Percentiles rank a stretch among this genome's conserved stretches.
phyloP scores from a whole-genome alignment of 2,888 invertebrate genomes.

The Doris montereyensis region DNA sequence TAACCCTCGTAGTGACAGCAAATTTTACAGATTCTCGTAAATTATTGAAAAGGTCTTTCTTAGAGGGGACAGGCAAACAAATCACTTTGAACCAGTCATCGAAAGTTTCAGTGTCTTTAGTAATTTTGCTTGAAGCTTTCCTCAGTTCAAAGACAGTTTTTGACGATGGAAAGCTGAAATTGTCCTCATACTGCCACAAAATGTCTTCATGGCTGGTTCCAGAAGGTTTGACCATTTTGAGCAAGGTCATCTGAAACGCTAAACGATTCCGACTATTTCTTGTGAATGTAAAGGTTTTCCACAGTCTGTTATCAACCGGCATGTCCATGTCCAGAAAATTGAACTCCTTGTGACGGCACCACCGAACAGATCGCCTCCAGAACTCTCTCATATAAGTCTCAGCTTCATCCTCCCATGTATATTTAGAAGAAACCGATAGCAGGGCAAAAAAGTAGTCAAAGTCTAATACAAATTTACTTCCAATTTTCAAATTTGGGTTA shows the following conservation, averaged over 20 bases:
- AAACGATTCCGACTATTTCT: slow-evolving; percentile 61
- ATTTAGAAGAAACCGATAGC: slow-evolving; percentile 57
- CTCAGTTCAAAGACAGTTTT: slow-evolving; percentile 62
- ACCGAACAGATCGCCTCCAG: slow-evolving; percentile 61
- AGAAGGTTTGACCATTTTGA: slow-evolving; percentile 62
- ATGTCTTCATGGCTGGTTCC: slow-evolving; percentile 52
- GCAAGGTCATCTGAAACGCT: slow-evolving; percentile 61
- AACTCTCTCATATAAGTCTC: slow-evolving; percentile 61
- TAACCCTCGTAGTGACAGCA: no score
- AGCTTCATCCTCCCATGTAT: slow-evolving; percentile 60
- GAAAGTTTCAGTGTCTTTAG: slow-evolving; percentile 55
- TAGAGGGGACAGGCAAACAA: slow-evolving; percentile 1
- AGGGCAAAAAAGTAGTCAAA: slow-evolving; percentile 64
- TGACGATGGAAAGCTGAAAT: slow-evolving; percentile 58
- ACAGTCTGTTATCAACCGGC: slow-evolving; percentile 52
- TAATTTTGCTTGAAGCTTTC: slow-evolving; percentile 51
- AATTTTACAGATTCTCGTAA: no score
- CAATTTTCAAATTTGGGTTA: no score
- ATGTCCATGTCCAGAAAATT: slow-evolving; percentile 58
- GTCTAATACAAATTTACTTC: no score
- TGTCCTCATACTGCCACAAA: slow-evolving; percentile 57
- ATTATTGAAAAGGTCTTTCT: slow-evolving; percentile 10
- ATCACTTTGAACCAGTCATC: slow-evolving; percentile 60
- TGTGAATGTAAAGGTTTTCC: slow-evolving; percentile 53
- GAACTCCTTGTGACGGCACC: slow-evolving; percentile 62